Percentiles rank a stretch among this genome's conserved stretches.
Conservation (phyloP, 2,888 invertebrate genomes). For the Melanostoma mellinum region DNA sequence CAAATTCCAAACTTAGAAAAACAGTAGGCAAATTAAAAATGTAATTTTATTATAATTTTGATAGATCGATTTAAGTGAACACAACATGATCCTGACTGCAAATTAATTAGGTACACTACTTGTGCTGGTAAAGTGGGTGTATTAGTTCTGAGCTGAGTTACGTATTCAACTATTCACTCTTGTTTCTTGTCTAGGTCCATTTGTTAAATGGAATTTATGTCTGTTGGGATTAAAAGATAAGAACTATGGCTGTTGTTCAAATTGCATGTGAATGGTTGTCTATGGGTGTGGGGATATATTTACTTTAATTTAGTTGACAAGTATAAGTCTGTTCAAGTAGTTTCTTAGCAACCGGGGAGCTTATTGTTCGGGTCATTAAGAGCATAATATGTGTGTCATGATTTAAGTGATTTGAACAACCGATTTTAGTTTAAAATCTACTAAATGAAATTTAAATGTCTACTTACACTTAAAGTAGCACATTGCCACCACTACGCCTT, state of each 20-base stretch:
- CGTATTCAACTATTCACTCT: constrained; percentile 12
- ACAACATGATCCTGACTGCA: constrained; percentile 53
- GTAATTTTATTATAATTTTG: constrained; percentile 1
- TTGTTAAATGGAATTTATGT: constrained; percentile 10
- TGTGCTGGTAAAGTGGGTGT: constrained; percentile 23
- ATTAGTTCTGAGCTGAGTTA: constrained; percentile 1
- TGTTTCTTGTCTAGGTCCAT: constrained; percentile 20
- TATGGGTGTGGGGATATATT: too few species aligned
- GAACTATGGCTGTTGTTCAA: background rate
- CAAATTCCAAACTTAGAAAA: constrained; percentile 24
- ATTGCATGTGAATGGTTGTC: background rate
- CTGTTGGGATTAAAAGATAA: constrained; percentile 6
- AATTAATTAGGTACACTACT: constrained; percentile 48
- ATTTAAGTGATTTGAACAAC: too few species aligned
- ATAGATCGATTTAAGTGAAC: constrained; percentile 34
- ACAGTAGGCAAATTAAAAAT: constrained; percentile 28
- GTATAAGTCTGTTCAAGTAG: too few species aligned
- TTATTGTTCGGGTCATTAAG: too few species aligned
- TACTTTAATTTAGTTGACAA: too few species aligned
- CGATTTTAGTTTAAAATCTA: too few species aligned
- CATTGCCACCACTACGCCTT: too few species aligned
- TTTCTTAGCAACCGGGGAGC: too few species aligned
- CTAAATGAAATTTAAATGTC: too few species aligned
- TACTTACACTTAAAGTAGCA: too few species aligned
- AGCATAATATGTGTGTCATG: too few species aligned